Conservation (phyloP, 30 jellyfish, hydroid and myxozoan genomes). For the Mastigias papua region DNA sequence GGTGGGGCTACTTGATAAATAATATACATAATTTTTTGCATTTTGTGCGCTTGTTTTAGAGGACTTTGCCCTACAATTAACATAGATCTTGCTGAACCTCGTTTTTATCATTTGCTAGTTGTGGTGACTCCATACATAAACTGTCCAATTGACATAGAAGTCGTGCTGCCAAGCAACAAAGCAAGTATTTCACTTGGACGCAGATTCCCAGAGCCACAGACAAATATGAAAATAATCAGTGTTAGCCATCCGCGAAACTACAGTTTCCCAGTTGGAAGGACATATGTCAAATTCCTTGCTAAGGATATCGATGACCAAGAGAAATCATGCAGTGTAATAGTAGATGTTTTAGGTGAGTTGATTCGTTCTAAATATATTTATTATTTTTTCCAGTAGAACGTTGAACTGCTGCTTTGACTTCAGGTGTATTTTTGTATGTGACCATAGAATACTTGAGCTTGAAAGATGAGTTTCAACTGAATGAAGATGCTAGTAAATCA, state of each 20-base stretch:
- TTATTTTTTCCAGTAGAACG: too few relatives aligned
- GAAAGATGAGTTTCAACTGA: too few relatives aligned
- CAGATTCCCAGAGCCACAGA: slow-evolving; percentile 83
- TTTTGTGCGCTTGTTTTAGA: too few relatives aligned
- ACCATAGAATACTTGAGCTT: too few relatives aligned
- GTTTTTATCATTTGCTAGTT: slow-evolving; percentile 45
- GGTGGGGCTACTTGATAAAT: too few relatives aligned
- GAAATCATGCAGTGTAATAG: slow-evolving; percentile 69
- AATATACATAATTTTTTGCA: too few relatives aligned
- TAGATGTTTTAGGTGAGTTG: slow-evolving; percentile 86
- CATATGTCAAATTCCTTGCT: slow-evolving; percentile 72
- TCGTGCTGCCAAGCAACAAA: slow-evolving; percentile 60
- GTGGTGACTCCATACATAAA: slow-evolving; percentile 84
- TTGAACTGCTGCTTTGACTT: too few relatives aligned
- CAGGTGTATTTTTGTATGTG: too few relatives aligned
- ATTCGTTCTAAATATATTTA: too few relatives aligned
- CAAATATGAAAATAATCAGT: slow-evolving; percentile 78
- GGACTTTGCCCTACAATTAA: too few relatives aligned
- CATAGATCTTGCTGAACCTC: too few relatives aligned
- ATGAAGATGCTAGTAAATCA: too few relatives aligned
- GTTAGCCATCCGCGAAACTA: slow-evolving; percentile 69
- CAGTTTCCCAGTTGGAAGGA: slow-evolving; percentile 75
- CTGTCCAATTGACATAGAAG: slow-evolving; percentile 88
- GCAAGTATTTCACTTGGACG: slow-evolving; percentile 56
- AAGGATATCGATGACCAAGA: slow-evolving; percentile 56